Evolutionary conservation across 2,797 vertebrate species (phyloP), one percentile per base, ranked within the genome.

Genomic region (Clarias laeviceps): DNA sequence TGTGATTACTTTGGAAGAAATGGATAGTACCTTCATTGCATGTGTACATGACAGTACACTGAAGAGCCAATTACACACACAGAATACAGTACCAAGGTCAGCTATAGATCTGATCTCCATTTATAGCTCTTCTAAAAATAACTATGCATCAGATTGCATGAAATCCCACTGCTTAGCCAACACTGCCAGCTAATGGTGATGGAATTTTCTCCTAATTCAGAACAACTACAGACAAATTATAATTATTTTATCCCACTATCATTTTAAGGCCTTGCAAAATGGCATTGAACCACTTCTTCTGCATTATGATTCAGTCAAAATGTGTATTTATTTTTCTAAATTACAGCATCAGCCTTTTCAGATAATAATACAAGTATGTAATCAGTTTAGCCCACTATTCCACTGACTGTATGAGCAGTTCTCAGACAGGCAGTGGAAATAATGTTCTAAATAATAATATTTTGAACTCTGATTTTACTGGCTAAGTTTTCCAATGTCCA

Each of bases 151-250:
- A 37, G 32, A 22, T 56, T 7, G 20, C 8, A 66, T 80, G 17
- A 9, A 57, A 70, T 45, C 65, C 17, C 17, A 87, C 76, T 83
- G 68, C 29, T 82, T 85, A 91, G 88, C 90, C 90, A 91, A 73
- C 93, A 91, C 91, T 93, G 92, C 94, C 95, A 94, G 92, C 95
- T 95, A 86, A 89, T 93, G 95, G 93, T 80, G 18, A 4, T 80
- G 45, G 9, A 9, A 20, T 79, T 57, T 61, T 62, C 8, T 18
- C 20, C 34, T 29, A 37, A 37, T 3, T 78, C 2, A 77, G 17
- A 34, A 34, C 57, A 57, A 11, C 20, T 5, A n/a, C 15, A 73
- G n/a, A 27, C 45, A 74, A 74, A 54, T 74, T 0, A 50, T 27
- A 14, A 54, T 20, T 56, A 5, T 54, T 27, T n/a, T 65, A n/a